These are phyloP conservation scores for Cricetomys ansorgei DNA, from an alignment of 2,113 vertebrate species.

Conservation along the genomic window DNA sequence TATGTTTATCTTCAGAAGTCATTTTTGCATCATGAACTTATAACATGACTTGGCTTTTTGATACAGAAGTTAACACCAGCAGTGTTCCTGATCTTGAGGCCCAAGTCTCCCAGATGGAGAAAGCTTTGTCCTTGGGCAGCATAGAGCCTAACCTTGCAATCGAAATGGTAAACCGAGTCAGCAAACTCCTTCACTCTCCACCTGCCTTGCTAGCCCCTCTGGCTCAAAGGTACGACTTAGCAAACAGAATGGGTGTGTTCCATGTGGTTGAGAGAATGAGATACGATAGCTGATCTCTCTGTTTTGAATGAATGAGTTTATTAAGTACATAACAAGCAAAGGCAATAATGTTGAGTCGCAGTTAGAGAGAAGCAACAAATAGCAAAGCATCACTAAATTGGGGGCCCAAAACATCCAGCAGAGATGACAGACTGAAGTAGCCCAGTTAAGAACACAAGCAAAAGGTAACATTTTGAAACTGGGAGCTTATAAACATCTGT, in stretches of 20 bases:
- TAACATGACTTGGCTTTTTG: slow-evolving; percentile 64
- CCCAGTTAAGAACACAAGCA: background rate
- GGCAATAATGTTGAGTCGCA: background rate
- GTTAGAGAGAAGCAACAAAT: background rate
- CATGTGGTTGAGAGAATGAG: background rate
- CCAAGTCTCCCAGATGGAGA: slow-evolving; percentile 88
- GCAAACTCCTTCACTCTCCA: slow-evolving; percentile 87
- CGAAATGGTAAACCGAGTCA: slow-evolving; percentile 86
- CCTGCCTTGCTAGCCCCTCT: slow-evolving; percentile 83
- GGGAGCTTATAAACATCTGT: background rate
- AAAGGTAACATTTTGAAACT: background rate
- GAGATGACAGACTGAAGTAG: background rate
- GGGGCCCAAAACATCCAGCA: background rate
- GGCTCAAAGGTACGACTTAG: slow-evolving; percentile 89
- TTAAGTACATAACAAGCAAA: background rate
- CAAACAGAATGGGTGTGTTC: background rate
- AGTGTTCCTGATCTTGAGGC: slow-evolving; percentile 85
- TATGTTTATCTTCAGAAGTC: slow-evolving; percentile 28
- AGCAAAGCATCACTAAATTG: background rate
- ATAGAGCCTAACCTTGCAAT: slow-evolving; percentile 83
- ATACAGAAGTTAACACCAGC: slow-evolving; percentile 75
- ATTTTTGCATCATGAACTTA: slow-evolving; percentile 47
- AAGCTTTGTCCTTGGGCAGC: slow-evolving; percentile 84
- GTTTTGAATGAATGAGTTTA: background rate
- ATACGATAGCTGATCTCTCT: background rate